phyloP scores from a whole-genome alignment of 2,113 vertebrate species.

The Podarcis raffonei region DNA sequence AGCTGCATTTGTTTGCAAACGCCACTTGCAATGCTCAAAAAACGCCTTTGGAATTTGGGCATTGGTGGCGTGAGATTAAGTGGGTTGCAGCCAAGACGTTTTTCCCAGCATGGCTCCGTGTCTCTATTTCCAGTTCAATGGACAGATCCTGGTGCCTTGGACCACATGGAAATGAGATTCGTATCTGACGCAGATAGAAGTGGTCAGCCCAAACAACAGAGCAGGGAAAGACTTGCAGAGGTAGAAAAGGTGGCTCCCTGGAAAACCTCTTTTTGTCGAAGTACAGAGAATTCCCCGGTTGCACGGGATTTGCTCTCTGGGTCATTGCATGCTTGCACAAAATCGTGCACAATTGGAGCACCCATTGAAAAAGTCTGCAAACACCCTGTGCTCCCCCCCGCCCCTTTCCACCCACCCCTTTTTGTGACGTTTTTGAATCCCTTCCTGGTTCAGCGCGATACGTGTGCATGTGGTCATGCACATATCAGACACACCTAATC shows the following conservation, averaged over 20 bases:
- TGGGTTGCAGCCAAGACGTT: background rate
- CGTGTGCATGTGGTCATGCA: no score
- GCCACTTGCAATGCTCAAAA: background rate
- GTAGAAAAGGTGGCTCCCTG: background rate
- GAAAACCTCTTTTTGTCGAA: no score
- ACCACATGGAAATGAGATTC: rapidly evolving
- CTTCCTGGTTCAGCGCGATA: no score
- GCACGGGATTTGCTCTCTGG: background rate
- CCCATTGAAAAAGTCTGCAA: no score
- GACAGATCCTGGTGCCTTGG: background rate
- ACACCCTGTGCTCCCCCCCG: no score
- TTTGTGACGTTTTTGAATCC: no score
- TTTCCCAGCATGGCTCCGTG: background rate
- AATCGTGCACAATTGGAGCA: no score
- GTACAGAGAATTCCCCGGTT: no score
- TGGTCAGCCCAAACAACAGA: rapidly evolving
- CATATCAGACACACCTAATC: no score
- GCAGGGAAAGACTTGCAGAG: rapidly evolving
- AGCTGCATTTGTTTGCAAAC: background rate
- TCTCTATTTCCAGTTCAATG: slow-evolving; percentile 38
- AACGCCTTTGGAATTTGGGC: background rate
- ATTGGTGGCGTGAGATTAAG: background rate
- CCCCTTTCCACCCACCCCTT: no score
- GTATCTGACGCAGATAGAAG: rapidly evolving
- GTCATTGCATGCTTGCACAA: no score